A percentile compares a stretch with the other conserved stretches of the same genome.
Conservation (phyloP, 2,888 invertebrate species). For the Oligia strigilis region DNA sequence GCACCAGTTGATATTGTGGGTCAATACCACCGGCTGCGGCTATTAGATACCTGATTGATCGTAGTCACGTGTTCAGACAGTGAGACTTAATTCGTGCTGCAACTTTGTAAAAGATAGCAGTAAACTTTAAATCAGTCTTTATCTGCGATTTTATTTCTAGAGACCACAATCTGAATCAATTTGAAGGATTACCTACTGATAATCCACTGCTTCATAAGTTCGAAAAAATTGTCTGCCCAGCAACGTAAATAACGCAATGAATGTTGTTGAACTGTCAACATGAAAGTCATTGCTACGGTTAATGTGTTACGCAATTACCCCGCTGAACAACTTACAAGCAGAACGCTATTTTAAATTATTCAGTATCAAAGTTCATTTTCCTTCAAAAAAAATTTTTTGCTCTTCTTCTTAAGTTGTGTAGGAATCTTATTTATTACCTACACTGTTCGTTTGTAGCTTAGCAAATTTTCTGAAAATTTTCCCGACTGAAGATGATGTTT, state of each 20-base stretch:
- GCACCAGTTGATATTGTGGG: slow-evolving; percentile 47
- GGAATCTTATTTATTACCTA: too few species aligned
- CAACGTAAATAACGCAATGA: too few species aligned
- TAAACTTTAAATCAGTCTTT: neutral
- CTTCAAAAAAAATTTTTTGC: too few species aligned
- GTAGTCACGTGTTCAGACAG: slow-evolving; percentile 36
- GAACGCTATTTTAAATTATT: neutral
- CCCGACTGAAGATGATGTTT: neutral
- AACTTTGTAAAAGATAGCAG: slow-evolving; percentile 26
- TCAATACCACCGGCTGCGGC: slow-evolving; percentile 51
- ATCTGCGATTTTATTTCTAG: neutral
- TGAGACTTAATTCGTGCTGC: slow-evolving; percentile 15
- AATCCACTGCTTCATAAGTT: neutral
- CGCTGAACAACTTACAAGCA: neutral
- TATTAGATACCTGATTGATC: slow-evolving; percentile 43
- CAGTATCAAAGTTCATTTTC: neutral
- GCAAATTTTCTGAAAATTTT: neutral
- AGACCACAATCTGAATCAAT: neutral
- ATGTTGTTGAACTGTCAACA: too few species aligned
- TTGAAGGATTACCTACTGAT: neutral
- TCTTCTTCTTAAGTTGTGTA: neutral
- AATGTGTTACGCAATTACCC: too few species aligned
- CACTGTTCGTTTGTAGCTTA: neutral
- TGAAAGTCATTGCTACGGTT: too few species aligned
- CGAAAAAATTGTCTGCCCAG: neutral